Evolutionary conservation across 1,140 invertebrate genomes (phyloP).

Genomic region (Apis laboriosa): DNA sequence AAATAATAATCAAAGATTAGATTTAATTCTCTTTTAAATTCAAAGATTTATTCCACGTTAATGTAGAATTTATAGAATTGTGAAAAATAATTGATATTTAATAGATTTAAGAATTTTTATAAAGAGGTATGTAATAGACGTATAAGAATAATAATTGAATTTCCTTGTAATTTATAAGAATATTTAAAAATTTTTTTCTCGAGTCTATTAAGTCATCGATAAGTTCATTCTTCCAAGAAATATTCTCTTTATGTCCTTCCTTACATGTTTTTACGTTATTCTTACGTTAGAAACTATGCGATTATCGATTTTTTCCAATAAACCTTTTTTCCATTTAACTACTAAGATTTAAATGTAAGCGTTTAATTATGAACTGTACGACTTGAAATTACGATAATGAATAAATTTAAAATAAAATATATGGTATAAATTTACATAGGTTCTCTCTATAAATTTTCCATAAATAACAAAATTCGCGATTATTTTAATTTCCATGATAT

Average conservation of each 20-base stretch:
- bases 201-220: neutral
- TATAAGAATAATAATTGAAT: neutral
- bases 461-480: neutral
- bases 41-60: too few species aligned
- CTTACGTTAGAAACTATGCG: neutral
- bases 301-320: neutral
- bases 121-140: too few species aligned
- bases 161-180: neutral
- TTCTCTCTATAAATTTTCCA: neutral
- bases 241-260: neutral
- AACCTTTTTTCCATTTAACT: neutral
- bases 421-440: neutral
- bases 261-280: neutral
- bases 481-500: neutral
- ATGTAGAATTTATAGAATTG: too few species aligned
- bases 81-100: too few species aligned
- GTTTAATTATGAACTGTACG: neutral
- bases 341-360: neutral
- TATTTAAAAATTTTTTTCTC: neutral
- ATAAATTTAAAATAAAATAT: neutral
- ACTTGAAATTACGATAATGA: neutral
- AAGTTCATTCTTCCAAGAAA: neutral
- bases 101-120: too few species aligned
- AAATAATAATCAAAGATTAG: too few species aligned
- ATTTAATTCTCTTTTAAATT: too few species aligned